Evolutionary conservation across 1,140 invertebrate species (phyloP).

Genomic region (Plectus sambesii): DNA sequence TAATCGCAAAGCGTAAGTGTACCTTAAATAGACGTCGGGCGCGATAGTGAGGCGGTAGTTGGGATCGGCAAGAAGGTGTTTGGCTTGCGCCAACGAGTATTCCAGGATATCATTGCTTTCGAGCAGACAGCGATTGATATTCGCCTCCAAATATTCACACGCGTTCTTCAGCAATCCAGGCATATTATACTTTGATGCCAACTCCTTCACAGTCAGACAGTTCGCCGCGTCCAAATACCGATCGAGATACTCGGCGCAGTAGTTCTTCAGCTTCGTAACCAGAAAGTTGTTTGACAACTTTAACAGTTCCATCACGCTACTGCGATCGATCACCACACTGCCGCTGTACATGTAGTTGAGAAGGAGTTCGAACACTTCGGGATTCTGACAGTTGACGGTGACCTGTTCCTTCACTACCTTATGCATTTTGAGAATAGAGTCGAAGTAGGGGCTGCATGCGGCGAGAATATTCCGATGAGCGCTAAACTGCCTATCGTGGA

Average conservation of each 20-base stretch:
- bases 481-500: slow-evolving; percentile 54
- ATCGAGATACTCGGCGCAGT: slow-evolving; percentile 58
- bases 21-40: slow-evolving; percentile 26
- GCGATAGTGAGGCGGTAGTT: slow-evolving; percentile 23
- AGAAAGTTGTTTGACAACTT: slow-evolving; percentile 58
- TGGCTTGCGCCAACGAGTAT: slow-evolving; percentile 23
- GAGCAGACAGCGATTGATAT: slow-evolving; percentile 48
- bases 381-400: slow-evolving; percentile 54
- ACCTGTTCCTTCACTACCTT: slow-evolving; percentile 54
- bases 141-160: slow-evolving; percentile 49
- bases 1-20: no score
- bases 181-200: slow-evolving; percentile 53
- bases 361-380: slow-evolving; percentile 54
- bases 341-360: slow-evolving; percentile 61
- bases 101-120: slow-evolving; percentile 37
- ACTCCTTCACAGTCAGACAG: slow-evolving; percentile 53
- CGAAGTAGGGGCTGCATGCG: slow-evolving; percentile 59
- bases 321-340: slow-evolving; percentile 54
- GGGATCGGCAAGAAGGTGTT: slow-evolving; percentile 32
- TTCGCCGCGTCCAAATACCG: slow-evolving; percentile 56
- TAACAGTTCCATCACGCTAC: slow-evolving; percentile 56
- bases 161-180: slow-evolving; percentile 49
- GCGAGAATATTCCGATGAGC: slow-evolving; percentile 59
- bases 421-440: slow-evolving; percentile 54
- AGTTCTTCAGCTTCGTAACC: slow-evolving; percentile 55